Evolutionary conservation across 2,797 vertebrate genomes (phyloP).

Genomic region (Sebastes ruberrimus): DNA sequence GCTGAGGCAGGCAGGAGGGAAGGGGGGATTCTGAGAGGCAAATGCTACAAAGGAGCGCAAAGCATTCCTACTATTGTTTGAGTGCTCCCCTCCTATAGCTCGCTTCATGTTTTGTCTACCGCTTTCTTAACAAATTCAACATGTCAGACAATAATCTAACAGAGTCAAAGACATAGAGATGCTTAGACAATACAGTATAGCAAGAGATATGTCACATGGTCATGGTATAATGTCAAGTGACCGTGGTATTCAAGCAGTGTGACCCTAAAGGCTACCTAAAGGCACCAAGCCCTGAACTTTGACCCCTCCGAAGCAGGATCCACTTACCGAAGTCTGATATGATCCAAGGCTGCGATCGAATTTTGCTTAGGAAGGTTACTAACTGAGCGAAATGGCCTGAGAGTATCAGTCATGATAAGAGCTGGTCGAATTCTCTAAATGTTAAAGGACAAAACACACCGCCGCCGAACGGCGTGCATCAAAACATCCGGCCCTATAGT

Average conservation of each 20-base stretch:
- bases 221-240: constrained; percentile 53
- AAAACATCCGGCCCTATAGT: too few relatives aligned
- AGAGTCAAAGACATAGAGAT: constrained; percentile 7
- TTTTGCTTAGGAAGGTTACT: too few relatives aligned
- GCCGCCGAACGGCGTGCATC: too few relatives aligned
- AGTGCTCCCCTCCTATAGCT: neutral
- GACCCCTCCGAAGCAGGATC: constrained; percentile 24
- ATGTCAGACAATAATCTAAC: constrained; percentile 32
- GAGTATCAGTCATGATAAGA: too few relatives aligned
- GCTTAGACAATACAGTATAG: constrained; percentile 12
- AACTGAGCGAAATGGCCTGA: too few relatives aligned
- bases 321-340: constrained; percentile 18
- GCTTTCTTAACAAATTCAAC: constrained; percentile 65
- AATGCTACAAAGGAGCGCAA: constrained; percentile 13
- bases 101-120: constrained; percentile 39
- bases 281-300: constrained; percentile 38
- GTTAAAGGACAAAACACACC: too few relatives aligned
- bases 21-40: constrained; percentile 4
- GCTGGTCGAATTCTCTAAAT: too few relatives aligned
- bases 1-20: constrained; percentile 16
- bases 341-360: neutral
- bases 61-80: constrained; percentile 46
- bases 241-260: constrained; percentile 57
- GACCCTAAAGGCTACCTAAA: constrained; percentile 36
- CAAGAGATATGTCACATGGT: constrained; percentile 47